A percentile compares a stretch with the other conserved stretches of the same genome.
phyloP scores from a whole-genome alignment of 2,797 vertebrate species.

The Alauda arvensis region DNA sequence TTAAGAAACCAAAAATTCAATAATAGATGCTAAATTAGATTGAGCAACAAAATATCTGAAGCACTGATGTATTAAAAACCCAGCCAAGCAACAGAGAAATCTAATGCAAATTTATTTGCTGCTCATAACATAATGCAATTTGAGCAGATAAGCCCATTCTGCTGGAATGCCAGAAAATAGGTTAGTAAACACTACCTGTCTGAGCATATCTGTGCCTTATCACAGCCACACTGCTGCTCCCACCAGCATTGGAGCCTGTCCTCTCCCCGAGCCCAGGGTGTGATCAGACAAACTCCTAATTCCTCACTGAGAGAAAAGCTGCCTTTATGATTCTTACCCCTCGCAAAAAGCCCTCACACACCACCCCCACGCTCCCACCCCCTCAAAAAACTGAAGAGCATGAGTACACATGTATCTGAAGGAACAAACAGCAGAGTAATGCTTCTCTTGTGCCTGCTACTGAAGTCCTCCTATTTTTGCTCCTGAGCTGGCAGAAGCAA shows the following conservation, averaged over 20 bases:
- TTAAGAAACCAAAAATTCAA: slow-evolving; percentile 6
- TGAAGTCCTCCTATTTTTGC: background rate
- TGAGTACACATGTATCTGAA: background rate
- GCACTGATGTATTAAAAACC: background rate
- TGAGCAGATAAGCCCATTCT: background rate
- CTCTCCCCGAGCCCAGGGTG: background rate
- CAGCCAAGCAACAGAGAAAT: background rate
- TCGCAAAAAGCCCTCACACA: fast-evolving
- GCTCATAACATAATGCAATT: background rate
- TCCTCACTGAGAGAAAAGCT: background rate
- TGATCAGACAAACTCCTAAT: background rate
- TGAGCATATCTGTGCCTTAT: background rate
- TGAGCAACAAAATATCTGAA: background rate
- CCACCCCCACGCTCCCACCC: too few species aligned
- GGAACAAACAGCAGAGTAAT: background rate
- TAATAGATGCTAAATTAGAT: slow-evolving; percentile 6
- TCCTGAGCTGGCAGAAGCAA: background rate
- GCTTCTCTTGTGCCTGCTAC: background rate
- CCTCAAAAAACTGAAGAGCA: background rate
- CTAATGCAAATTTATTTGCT: background rate
- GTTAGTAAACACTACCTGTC: background rate
- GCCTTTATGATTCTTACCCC: background rate
- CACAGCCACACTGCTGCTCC: background rate
- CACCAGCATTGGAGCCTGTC: background rate
- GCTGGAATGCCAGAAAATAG: background rate